Evolutionary conservation across 2,797 vertebrate species (phyloP), one percentile per base, ranked within the genome.

Genomic region (Acanthopagrus latus): DNA sequence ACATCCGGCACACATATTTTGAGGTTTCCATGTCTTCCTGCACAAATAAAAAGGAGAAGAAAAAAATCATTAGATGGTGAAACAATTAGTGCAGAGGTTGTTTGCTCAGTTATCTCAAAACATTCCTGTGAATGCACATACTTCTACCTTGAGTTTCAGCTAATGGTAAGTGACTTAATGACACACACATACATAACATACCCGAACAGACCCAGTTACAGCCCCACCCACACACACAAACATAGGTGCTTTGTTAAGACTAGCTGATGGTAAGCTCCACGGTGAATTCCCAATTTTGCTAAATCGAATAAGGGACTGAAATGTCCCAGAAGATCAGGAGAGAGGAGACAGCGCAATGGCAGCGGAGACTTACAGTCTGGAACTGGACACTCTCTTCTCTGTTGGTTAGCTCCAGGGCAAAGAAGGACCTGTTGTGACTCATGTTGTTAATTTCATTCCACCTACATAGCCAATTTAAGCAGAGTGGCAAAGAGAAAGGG

Each of bases 11-110:
- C 64, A 99, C 96, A 9, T 99, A 99, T 94, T 99, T 99, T 78
- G 98, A 98, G 20, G 98, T 99, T 95, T 99, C 98, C 97, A 99
- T 97, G 95, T 99, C 98, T 93, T 99, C 98, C 98, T 99, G 78
- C 13, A 76, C 14, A 84, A 18, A 69, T 60, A 75, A 82, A 70
- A 90, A 71, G 14, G 27, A 25, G 29, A 33, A 66, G 11, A 88
- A 90, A 93, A 43, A 87, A 81, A 63, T 2, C 20, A 73, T 76
- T 23, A 89, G 48, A 70, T 33, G 23, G 27, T 46, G 55, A 54
- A 46, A 75, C 44, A 88, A 55, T 51, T 41, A 52, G 33, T n/a
- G 25, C 55, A 59, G 51, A 48, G 14, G 58, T 11, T 29, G 64
- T 71, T 84, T 84, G 12, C 58, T 67, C 20, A 50, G 0, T 64